Percentiles rank a stretch among this genome's conserved stretches.
These are phyloP conservation scores for Chiroxiphia lanceolata DNA, from an alignment of 2,797 vertebrate genomes.

Conservation along the genomic window DNA sequence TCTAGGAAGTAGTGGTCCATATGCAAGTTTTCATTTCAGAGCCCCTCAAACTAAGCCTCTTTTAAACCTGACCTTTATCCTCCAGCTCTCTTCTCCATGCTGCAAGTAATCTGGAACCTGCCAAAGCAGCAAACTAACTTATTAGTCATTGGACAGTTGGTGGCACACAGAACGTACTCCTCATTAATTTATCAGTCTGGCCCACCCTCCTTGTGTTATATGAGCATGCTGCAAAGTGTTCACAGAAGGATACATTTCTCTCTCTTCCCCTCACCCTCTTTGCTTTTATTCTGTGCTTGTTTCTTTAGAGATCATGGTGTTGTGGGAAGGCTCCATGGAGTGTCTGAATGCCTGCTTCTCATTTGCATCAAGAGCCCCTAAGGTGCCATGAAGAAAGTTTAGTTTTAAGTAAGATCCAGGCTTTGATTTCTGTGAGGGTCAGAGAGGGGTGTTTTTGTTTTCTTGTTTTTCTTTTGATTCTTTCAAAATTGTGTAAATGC, in stretches of 20 bases:
- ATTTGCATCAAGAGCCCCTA: neutral
- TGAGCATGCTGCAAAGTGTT: neutral
- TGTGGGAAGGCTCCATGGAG: neutral
- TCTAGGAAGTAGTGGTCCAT: neutral
- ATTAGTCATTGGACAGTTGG: conserved; percentile 14
- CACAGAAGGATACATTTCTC: neutral
- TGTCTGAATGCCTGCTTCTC: neutral
- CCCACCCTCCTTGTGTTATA: neutral
- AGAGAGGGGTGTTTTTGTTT: neutral
- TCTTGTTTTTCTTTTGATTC: neutral
- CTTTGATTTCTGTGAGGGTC: neutral
- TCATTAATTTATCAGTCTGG: conserved; percentile 10
- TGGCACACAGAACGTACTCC: conserved; percentile 2
- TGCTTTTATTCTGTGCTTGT: neutral
- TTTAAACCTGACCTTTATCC: neutral
- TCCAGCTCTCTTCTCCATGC: neutral
- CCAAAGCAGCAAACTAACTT: neutral
- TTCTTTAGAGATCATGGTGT: neutral
- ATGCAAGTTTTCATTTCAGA: neutral
- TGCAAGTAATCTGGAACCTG: conserved; percentile 2
- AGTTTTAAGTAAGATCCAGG: neutral
- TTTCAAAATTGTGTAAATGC: neutral
- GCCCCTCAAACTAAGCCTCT: neutral
- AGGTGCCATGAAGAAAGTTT: neutral
- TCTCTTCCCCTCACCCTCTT: neutral